Base-by-base conservation (phyloP, 1,140 invertebrate genomes). In the Vollenhovia emeryi region DNA sequence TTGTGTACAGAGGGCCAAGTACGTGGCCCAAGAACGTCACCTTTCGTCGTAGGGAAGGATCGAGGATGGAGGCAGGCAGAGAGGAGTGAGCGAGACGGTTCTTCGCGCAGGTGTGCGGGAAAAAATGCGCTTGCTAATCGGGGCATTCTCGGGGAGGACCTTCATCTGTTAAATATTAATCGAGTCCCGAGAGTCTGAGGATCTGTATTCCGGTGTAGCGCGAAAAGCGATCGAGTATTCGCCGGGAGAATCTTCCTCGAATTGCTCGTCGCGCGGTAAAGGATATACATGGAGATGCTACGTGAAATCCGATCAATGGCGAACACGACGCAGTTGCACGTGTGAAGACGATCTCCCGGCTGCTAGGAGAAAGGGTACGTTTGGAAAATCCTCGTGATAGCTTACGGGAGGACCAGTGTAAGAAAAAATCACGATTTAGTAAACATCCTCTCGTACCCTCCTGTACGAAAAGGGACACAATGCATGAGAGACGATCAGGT, bases 161-260 rank as follows among this genome's bases (percentile, higher is more conserved):
- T 24, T 68, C 13, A 27, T 13, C 40, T 18, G 40, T 13, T 36
- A n/a, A 64, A 11, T 78, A 50, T 11, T 33, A 36, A 50, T 24
- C 30, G 8, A 30, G 24, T 69, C 27, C 52, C 33, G n/a, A 21
- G n/a, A 5, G 6, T 36, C 33, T 33, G 30, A 71, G 24, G 36
- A 71, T 82, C 48, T 40, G 8, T 45, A 21, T 24, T 11, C 13
- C 27, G 15, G 8, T 21, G 36, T 3, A 55, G 55, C 5, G 8
- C 15, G 15, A 36, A 59, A 75, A 59, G 33, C 59, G 69, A 21
- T 75, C 21, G 52, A 60, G 24, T 30, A 36, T 62, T 33, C 74
- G 27, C n/a, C 40, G 40, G n/a, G 40, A 57, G 40, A 50, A 36
- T 64, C 7, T 48, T 69, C 36, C 43, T 55, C 33, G 36, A 69